These are phyloP conservation scores for Parotocinclus haroldoi DNA, from an alignment of 2,797 vertebrate genomes.

Conservation along the genomic window DNA sequence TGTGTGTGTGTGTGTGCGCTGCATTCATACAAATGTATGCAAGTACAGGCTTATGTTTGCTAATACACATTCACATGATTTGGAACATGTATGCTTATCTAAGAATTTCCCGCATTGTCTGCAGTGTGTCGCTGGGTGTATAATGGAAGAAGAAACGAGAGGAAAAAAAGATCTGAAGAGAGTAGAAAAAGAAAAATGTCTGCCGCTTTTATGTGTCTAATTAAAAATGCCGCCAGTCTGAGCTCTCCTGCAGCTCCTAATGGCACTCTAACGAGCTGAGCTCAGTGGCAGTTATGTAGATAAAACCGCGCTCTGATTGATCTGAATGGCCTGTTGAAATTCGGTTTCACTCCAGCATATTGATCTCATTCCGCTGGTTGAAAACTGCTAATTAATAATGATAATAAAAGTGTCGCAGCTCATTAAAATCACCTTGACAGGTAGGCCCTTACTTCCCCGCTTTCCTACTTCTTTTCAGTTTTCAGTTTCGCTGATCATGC, in stretches of 20 bases:
- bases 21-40: constrained; percentile 27
- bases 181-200: constrained; percentile 82
- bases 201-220: constrained; percentile 81
- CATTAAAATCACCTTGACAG: constrained; percentile 75
- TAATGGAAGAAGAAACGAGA: constrained; percentile 26
- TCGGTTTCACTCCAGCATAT: constrained; percentile 88
- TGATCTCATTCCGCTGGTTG: constrained; percentile 91
- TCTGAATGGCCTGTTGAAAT: constrained; percentile 85
- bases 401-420: constrained; percentile 89
- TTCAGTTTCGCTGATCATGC: constrained; percentile 1
- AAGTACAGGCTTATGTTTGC: constrained; percentile 26
- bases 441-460: constrained; percentile 26
- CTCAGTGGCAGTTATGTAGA: constrained; percentile 90
- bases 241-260: constrained; percentile 72
- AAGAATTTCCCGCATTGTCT: constrained; percentile 5
- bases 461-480: constrained; percentile 5
- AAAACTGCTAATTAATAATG: constrained; percentile 93
- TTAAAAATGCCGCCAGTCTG: constrained; percentile 85
- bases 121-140: constrained; percentile 3
- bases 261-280: constrained; percentile 78
- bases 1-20: background rate
- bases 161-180: constrained; percentile 78
- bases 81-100: constrained; percentile 16
- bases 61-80: constrained; percentile 30
- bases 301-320: constrained; percentile 87